These are phyloP conservation scores for Drosophila kanapiae DNA, from an alignment of 1,140 invertebrate species.

Conservation along the genomic window DNA sequence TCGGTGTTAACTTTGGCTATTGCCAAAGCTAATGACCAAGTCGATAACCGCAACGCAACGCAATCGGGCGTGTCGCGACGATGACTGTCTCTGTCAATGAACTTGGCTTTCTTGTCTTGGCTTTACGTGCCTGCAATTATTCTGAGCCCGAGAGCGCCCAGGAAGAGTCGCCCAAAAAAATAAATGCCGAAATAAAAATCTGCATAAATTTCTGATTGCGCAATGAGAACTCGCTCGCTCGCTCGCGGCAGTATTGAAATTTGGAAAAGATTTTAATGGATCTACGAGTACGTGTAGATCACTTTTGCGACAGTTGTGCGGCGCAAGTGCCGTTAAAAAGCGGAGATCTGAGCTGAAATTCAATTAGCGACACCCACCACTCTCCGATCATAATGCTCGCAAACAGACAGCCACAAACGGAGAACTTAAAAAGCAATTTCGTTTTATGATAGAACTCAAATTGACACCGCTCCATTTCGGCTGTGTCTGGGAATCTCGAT, in stretches of 20 bases:
- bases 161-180: background rate
- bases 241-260: constrained; percentile 25
- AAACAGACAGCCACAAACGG: constrained; percentile 17
- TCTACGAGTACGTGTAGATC: constrained; percentile 42
- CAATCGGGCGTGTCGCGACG: constrained; percentile 69
- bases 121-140: constrained; percentile 79
- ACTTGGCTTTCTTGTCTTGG: constrained; percentile 50
- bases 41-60: constrained; percentile 56
- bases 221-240: constrained; percentile 52
- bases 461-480: constrained; percentile 54
- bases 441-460: constrained; percentile 74
- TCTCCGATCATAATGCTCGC: constrained; percentile 35
- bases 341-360: constrained; percentile 62
- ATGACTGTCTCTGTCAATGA: constrained; percentile 70
- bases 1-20: constrained; percentile 46
- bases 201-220: constrained; percentile 60
- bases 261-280: constrained; percentile 36
- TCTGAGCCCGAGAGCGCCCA: constrained; percentile 38
- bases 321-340: constrained; percentile 61
- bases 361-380: constrained; percentile 78
- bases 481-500: constrained; percentile 27
- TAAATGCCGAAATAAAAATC: constrained; percentile 23
- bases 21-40: constrained; percentile 62
- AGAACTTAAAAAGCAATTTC: constrained; percentile 75
- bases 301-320: constrained; percentile 40